Evolutionary conservation across 2,888 invertebrate genomes (phyloP).

Genomic region (Parnassius orleans): DNA sequence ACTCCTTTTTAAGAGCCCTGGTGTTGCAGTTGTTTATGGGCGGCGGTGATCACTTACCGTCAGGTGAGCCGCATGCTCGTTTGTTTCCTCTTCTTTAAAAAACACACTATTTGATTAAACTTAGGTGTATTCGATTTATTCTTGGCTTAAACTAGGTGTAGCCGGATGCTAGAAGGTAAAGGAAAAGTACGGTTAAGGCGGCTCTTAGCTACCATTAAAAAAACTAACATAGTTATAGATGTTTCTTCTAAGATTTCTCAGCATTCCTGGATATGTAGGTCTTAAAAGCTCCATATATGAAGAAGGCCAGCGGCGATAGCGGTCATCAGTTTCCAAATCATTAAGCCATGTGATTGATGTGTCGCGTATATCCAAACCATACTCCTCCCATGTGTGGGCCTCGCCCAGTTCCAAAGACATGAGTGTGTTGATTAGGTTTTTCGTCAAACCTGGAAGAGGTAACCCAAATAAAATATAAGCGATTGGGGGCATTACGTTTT

Average conservation of each 20-base stretch:
- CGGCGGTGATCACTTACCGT: too few species aligned
- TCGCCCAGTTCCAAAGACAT: constrained; percentile 86
- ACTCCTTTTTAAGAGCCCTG: too few species aligned
- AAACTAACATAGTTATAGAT: constrained; percentile 88
- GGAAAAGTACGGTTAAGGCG: too few species aligned
- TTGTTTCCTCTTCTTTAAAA: too few species aligned
- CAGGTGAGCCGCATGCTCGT: too few species aligned
- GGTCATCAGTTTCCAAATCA: constrained; percentile 94
- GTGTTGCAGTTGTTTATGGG: too few species aligned
- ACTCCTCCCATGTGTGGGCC: constrained; percentile 83
- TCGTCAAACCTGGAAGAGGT: constrained; percentile 60
- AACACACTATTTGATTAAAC: too few species aligned
- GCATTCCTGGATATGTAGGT: constrained; percentile 99
- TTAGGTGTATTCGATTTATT: too few species aligned
- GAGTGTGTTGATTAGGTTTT: constrained; percentile 82
- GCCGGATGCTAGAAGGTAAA: too few species aligned
- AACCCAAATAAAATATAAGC: constrained; percentile 3
- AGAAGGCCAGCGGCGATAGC: constrained; percentile 93
- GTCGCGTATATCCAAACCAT: constrained; percentile 97
- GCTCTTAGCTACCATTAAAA: too few species aligned
- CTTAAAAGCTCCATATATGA: constrained; percentile 94
- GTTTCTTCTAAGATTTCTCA: constrained; percentile 92
- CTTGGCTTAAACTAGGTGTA: too few species aligned
- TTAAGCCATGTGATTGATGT: constrained; percentile 96
- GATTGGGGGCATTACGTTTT: background rate